Conservation (phyloP, 2,113 vertebrate genomes). For the Thunnus thynnus region DNA sequence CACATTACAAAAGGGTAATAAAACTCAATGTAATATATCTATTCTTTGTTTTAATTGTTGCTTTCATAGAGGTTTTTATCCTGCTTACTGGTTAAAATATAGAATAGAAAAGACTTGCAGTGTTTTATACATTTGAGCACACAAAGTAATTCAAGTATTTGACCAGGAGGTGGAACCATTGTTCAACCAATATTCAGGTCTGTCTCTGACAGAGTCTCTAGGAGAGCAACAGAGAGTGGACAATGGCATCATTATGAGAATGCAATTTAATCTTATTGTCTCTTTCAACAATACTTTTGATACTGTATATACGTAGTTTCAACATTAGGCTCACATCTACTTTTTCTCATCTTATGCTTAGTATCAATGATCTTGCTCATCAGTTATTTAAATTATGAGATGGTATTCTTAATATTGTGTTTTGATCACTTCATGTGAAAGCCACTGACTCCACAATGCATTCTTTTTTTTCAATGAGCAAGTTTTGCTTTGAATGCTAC, state of each 20-base stretch:
- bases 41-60: too few relatives aligned
- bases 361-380: not conserved
- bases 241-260: not conserved
- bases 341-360: not conserved
- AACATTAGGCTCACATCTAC: too few relatives aligned
- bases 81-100: too few relatives aligned
- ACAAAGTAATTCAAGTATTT: not conserved
- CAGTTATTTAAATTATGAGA: not conserved
- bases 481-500: too few relatives aligned
- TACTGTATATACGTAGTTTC: not conserved
- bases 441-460: not conserved
- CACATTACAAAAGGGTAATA: too few relatives aligned
- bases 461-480: too few relatives aligned
- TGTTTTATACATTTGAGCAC: too few relatives aligned
- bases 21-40: too few relatives aligned
- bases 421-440: not conserved
- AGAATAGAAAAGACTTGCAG: too few relatives aligned
- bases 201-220: not conserved
- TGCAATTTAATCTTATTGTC: not conserved
- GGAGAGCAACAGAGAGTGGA: not conserved
- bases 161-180: slow-evolving; percentile 35
- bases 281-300: slow-evolving; percentile 1
- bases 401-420: not conserved
- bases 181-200: not conserved
- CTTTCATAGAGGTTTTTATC: too few relatives aligned